Evolutionary conservation across 2,888 invertebrate species (phyloP).

Genomic region (Synanthedon andrenaeformis): DNA sequence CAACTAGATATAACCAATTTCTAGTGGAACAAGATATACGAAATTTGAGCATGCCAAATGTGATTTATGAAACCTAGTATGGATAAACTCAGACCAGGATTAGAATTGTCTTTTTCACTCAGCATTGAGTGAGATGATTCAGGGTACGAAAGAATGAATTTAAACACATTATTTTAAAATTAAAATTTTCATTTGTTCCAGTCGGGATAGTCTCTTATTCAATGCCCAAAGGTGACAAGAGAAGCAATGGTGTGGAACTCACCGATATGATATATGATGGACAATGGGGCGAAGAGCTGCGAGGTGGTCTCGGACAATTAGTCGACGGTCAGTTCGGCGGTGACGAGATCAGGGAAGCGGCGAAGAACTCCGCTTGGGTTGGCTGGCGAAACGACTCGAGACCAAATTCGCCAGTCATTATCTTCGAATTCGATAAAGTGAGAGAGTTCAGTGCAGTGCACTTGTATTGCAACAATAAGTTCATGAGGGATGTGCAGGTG

Average conservation of each 20-base stretch:
- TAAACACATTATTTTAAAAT: too few relatives aligned
- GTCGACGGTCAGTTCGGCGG: conserved; percentile 85
- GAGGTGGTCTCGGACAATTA: conserved; percentile 85
- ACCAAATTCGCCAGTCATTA: conserved; percentile 74
- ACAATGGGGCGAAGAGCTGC: conserved; percentile 79
- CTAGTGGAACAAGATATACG: too few relatives aligned
- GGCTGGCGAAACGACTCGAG: conserved; percentile 87
- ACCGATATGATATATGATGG: conserved; percentile 90
- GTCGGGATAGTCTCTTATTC: conserved; percentile 88
- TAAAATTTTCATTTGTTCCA: conserved; percentile 21
- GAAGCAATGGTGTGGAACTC: conserved; percentile 83
- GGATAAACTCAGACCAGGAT: too few relatives aligned
- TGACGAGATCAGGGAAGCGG: conserved; percentile 72
- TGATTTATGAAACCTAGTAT: too few relatives aligned
- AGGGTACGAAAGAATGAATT: too few relatives aligned
- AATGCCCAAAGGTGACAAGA: conserved; percentile 88
- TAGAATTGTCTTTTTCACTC: too few relatives aligned
- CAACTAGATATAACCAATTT: too few relatives aligned
- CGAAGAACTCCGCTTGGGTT: conserved; percentile 82
- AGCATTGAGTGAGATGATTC: too few relatives aligned
- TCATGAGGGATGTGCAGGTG: conserved; percentile 85
- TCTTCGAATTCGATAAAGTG: conserved; percentile 87
- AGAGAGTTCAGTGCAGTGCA: conserved; percentile 87
- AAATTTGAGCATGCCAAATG: too few relatives aligned
- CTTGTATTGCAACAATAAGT: conserved; percentile 87